Evolutionary conservation across 2,113 vertebrate species (phyloP).

Genomic region (Xyrauchen texanus): DNA sequence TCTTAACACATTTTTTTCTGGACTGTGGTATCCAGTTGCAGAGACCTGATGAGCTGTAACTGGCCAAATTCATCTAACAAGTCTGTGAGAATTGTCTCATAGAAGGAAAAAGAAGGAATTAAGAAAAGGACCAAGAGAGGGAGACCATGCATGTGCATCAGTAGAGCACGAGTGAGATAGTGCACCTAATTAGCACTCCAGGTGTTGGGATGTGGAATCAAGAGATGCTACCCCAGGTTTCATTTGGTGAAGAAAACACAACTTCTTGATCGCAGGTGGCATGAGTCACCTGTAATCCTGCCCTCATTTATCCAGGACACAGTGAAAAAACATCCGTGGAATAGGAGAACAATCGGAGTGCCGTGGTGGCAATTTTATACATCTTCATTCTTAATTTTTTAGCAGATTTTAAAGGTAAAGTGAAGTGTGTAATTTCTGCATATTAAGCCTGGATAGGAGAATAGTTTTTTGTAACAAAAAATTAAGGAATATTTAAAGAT

Average conservation of each 20-base stretch:
- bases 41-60: constrained; percentile 44
- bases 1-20: not conserved
- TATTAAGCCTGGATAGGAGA: too few relatives aligned
- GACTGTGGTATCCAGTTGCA: constrained; percentile 33
- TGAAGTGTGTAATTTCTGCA: too few relatives aligned
- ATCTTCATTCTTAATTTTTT: too few relatives aligned
- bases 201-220: not conserved
- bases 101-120: not conserved
- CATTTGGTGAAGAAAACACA: not conserved
- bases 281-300: not conserved
- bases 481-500: too few relatives aligned
- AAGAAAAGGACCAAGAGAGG: constrained; percentile 15
- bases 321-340: not conserved
- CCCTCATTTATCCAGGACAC: not conserved
- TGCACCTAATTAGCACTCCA: constrained; percentile 31
- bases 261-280: not conserved
- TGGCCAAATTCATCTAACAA: constrained; percentile 40
- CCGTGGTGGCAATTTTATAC: too few relatives aligned
- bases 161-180: not conserved
- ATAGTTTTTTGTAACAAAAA: too few relatives aligned
- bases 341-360: too few relatives aligned
- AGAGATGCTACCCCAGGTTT: not conserved
- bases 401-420: too few relatives aligned
- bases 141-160: not conserved
- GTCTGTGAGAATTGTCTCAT: constrained; percentile 15